Evolutionary conservation across 2,888 invertebrate genomes (phyloP).

Genomic region (Noctua pronuba): DNA sequence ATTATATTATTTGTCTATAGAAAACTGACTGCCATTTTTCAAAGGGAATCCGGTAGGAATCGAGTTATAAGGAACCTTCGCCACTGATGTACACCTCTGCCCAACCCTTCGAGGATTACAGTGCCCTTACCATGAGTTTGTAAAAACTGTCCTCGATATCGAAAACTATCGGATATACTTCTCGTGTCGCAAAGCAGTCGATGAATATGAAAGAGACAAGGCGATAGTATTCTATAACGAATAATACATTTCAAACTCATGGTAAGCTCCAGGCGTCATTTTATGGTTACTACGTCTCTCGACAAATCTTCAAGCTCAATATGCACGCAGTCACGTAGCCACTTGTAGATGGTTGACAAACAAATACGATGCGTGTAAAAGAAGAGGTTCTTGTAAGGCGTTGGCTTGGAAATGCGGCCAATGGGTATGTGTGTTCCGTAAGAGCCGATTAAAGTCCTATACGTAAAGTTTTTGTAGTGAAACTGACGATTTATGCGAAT

Average conservation of each 20-base stretch:
- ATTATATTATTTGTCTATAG: no score
- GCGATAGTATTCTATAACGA: no score
- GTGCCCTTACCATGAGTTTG: no score
- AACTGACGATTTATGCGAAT: not conserved
- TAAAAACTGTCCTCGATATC: no score
- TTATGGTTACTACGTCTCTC: not conserved
- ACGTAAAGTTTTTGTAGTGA: not conserved
- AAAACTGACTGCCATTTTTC: no score
- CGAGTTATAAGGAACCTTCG: no score
- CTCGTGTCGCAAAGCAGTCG: no score
- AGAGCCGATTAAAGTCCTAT: not conserved
- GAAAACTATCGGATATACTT: no score
- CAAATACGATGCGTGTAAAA: conserved; percentile 1
- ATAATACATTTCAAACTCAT: no score
- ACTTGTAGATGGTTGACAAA: not conserved
- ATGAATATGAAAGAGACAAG: no score
- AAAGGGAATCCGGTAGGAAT: no score
- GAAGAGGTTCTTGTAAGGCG: conserved; percentile 1
- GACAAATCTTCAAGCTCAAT: not conserved
- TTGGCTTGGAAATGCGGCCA: conserved; percentile 19
- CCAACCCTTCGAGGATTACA: not conserved
- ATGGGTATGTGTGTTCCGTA: not conserved
- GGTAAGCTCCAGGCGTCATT: no score
- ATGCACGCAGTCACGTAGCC: conserved; percentile 16
- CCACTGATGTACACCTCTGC: not conserved